phyloP scores from a whole-genome alignment of 2,888 invertebrate genomes.

The Peribatodes rhomboidaria region DNA sequence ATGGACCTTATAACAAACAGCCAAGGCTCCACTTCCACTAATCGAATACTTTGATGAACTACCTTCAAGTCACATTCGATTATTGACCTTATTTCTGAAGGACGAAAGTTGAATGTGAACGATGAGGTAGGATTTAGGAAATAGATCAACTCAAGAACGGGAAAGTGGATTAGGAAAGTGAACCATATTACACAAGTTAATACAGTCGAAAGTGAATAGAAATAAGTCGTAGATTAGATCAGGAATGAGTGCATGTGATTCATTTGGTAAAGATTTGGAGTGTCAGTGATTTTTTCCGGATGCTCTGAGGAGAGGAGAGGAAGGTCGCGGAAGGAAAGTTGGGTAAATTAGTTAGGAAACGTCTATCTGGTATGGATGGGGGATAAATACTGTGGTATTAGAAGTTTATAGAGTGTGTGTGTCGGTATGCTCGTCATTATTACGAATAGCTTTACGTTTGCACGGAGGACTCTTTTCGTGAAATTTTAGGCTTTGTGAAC shows the following conservation, averaged over 20 bases:
- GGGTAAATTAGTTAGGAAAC: slow-evolving; percentile 19
- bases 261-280: slow-evolving; percentile 33
- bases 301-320: slow-evolving; percentile 4
- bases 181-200: slow-evolving; percentile 5
- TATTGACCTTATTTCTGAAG: slow-evolving; percentile 22
- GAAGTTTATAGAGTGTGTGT: not conserved
- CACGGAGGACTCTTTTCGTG: no score
- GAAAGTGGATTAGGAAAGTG: not conserved
- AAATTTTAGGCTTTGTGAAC: no score
- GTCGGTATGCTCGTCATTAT: not conserved
- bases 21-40: slow-evolving; percentile 36
- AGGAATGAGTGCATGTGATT: slow-evolving; percentile 34
- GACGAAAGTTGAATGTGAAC: slow-evolving; percentile 7
- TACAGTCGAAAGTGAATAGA: slow-evolving; percentile 10
- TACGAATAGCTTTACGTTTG: no score
- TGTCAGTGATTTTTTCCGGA: slow-evolving; percentile 40
- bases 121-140: slow-evolving; percentile 7
- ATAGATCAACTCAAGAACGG: slow-evolving; percentile 28
- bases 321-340: slow-evolving; percentile 1
- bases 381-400: not conserved
- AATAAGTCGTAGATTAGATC: slow-evolving; percentile 22
- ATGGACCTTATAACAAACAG: slow-evolving; percentile 37
- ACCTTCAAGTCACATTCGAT: slow-evolving; percentile 16
- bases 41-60: slow-evolving; percentile 39
- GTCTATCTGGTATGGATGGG: not conserved